Conservation (phyloP, 2,113 vertebrate genomes). For the Otocyon megalotis region DNA sequence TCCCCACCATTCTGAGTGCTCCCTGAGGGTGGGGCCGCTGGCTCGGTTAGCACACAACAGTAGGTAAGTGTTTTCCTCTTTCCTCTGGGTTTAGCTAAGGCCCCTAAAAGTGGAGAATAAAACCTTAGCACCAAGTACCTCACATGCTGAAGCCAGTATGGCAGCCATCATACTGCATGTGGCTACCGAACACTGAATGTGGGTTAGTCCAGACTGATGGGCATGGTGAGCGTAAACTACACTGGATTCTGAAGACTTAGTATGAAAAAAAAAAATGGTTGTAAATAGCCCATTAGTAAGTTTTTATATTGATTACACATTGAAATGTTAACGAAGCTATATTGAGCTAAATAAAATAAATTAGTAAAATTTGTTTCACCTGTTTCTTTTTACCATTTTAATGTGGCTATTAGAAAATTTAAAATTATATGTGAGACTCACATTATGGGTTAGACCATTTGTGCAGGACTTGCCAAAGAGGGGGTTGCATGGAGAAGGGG, state of each 20-base stretch:
- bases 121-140: background rate
- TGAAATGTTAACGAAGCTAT: background rate
- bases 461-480: background rate
- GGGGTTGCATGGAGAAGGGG: no score
- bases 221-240: background rate
- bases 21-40: rapidly evolving
- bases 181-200: no score
- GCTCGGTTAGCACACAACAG: background rate
- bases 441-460: background rate
- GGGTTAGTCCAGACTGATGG: background rate
- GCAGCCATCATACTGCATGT: rapidly evolving
- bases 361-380: background rate
- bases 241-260: background rate
- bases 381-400: background rate
- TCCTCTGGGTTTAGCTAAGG: background rate
- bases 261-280: background rate
- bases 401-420: background rate
- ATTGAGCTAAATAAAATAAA: background rate
- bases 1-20: background rate
- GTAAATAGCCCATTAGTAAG: background rate
- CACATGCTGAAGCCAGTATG: background rate
- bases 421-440: background rate
- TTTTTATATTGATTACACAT: background rate
- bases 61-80: background rate
- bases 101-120: background rate